phyloP scores from a whole-genome alignment of 2,113 vertebrate genomes.

The Arizona elegans region DNA sequence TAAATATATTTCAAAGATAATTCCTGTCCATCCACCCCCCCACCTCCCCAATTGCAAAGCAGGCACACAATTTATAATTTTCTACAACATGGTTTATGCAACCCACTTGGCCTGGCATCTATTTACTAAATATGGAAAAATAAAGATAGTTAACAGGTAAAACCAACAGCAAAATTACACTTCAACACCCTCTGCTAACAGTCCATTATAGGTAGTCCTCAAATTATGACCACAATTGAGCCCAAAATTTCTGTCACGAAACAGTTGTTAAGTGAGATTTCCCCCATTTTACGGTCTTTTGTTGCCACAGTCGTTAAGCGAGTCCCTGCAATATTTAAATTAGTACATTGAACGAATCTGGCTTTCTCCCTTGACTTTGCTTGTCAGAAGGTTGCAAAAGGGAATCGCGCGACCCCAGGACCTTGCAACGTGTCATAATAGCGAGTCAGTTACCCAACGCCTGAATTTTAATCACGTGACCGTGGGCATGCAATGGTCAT shows the following conservation, averaged over 20 bases:
- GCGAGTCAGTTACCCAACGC: no score
- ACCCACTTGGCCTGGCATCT: neutral
- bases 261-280: neutral
- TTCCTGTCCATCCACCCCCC: neutral
- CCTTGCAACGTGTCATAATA: no score
- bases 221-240: neutral
- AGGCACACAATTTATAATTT: neutral
- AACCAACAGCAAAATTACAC: neutral
- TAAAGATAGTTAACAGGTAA: neutral
- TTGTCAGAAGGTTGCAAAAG: neutral
- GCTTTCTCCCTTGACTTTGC: no score
- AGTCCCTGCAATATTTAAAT: neutral
- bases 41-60: neutral
- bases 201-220: neutral
- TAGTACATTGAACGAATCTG: neutral
- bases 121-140: neutral
- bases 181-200: neutral
- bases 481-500: rapidly evolving
- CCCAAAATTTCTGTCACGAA: neutral
- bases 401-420: neutral
- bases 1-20: neutral
- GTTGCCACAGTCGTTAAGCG: neutral
- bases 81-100: neutral
- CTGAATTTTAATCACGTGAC: no score
- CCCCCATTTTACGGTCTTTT: neutral